Evolutionary conservation across 1,140 invertebrate genomes (phyloP).

Genomic region (Hyphantria cunea): DNA sequence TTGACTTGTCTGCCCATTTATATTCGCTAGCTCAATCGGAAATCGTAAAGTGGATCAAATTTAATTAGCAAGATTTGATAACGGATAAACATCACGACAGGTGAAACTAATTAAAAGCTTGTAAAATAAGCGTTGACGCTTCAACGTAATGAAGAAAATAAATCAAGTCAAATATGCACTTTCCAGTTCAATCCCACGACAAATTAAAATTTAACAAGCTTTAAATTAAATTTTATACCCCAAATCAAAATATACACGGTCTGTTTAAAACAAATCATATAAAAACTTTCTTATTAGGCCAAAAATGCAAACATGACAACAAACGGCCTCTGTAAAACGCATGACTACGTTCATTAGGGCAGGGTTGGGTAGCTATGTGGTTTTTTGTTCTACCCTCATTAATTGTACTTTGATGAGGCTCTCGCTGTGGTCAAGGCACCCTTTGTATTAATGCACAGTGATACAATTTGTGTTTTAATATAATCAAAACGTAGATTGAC

Average conservation of each 20-base stretch:
- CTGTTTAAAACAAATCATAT: slow-evolving; percentile 2
- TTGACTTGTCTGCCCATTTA: too few relatives aligned
- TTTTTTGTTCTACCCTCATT: slow-evolving; percentile 71
- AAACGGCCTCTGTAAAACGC: slow-evolving; percentile 48
- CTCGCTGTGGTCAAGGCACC: slow-evolving; percentile 40
- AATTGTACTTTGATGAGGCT: slow-evolving; percentile 69
- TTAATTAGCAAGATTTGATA: too few relatives aligned
- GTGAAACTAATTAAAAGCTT: too few relatives aligned
- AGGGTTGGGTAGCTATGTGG: slow-evolving; percentile 45
- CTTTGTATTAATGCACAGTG: slow-evolving; percentile 51
- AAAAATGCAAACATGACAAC: slow-evolving; percentile 8
- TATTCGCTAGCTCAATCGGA: too few relatives aligned
- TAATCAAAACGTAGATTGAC: slow-evolving; percentile 38
- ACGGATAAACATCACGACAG: too few relatives aligned
- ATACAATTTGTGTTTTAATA: slow-evolving; percentile 57
- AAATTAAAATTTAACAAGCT: too few relatives aligned
- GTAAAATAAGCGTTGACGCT: too few relatives aligned
- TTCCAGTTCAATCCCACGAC: too few relatives aligned
- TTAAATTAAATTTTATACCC: too few relatives aligned
- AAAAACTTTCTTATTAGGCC: not conserved
- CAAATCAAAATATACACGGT: not conserved
- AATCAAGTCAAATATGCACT: too few relatives aligned
- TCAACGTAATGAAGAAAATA: too few relatives aligned
- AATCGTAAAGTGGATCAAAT: too few relatives aligned
- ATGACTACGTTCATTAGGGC: slow-evolving; percentile 68